Evolutionary conservation across 2,113 vertebrate genomes (phyloP).

Genomic region (Coturnix japonica): DNA sequence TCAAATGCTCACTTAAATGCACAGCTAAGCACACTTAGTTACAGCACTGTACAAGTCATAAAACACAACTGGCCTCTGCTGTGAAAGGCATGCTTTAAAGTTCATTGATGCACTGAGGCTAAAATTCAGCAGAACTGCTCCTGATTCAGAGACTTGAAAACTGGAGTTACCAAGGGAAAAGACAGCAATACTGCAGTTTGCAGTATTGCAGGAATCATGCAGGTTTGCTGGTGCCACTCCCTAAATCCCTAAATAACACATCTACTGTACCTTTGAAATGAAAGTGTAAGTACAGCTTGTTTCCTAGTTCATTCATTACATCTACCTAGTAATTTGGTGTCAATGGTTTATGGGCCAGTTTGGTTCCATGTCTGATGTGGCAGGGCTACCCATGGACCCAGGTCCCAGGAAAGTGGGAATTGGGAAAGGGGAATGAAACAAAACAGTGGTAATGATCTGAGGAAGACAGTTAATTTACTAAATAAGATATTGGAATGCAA

Average conservation of each 20-base stretch:
- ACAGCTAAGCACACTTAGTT: background rate
- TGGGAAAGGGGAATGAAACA: too few relatives aligned
- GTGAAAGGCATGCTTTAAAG: fast-evolving
- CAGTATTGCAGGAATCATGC: background rate
- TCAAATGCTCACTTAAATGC: background rate
- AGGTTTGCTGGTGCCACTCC: background rate
- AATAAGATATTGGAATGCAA: too few relatives aligned
- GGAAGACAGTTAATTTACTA: too few relatives aligned
- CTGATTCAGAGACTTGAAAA: background rate
- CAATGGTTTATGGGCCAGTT: too few relatives aligned
- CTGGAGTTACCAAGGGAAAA: background rate
- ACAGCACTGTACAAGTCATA: background rate
- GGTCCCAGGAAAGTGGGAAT: too few relatives aligned
- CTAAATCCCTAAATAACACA: background rate
- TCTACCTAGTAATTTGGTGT: background rate
- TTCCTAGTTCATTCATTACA: background rate
- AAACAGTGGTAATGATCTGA: too few relatives aligned
- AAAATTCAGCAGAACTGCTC: background rate
- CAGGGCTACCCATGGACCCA: too few relatives aligned
- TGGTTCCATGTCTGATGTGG: too few relatives aligned
- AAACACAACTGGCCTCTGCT: background rate
- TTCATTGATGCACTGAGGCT: background rate
- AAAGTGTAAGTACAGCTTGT: background rate
- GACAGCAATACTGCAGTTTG: background rate
- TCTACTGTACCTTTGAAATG: background rate